These are phyloP conservation scores for Catamblyrhynchus diadema DNA, from an alignment of 2,797 vertebrate species.

Conservation along the genomic window DNA sequence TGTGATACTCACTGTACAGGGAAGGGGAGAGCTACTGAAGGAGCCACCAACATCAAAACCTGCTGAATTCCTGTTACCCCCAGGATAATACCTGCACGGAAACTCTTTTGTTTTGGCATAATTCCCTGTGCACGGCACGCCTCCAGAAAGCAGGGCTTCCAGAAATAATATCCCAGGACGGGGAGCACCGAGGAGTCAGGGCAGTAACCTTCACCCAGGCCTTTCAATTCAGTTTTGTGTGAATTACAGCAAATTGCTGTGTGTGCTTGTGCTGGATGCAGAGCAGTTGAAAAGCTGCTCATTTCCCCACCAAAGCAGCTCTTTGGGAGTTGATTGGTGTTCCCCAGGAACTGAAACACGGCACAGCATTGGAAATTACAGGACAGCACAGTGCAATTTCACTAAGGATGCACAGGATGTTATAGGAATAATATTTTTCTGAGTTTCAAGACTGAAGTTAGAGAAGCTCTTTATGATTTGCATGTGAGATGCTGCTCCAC, in stretches of 20 bases:
- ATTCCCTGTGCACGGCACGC: background rate
- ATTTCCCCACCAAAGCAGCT: constrained; percentile 31
- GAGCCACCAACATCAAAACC: background rate
- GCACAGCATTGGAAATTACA: constrained; percentile 2
- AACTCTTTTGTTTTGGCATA: background rate
- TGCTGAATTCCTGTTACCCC: background rate
- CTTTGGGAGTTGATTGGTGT: constrained; percentile 35
- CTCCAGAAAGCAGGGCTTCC: constrained; percentile 24
- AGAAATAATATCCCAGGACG: background rate
- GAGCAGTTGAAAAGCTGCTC: constrained; percentile 34
- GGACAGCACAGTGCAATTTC: background rate
- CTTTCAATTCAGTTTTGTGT: constrained; percentile 17
- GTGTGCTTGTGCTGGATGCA: background rate
- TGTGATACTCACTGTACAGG: background rate
- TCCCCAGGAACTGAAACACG: constrained; percentile 28
- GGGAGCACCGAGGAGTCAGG: background rate
- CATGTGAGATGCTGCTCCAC: background rate
- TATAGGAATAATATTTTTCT: constrained; percentile 1
- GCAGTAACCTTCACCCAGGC: constrained; percentile 23
- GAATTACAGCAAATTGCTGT: constrained; percentile 17
- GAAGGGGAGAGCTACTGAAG: background rate
- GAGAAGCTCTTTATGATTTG: background rate
- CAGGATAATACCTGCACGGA: background rate
- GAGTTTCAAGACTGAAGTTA: background rate
- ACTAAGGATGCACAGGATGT: background rate